Percentiles rank a stretch among this genome's conserved stretches.
These are phyloP conservation scores for Triplophysa bombifrons DNA, from an alignment of 2,797 vertebrate species.

Conservation along the genomic window DNA sequence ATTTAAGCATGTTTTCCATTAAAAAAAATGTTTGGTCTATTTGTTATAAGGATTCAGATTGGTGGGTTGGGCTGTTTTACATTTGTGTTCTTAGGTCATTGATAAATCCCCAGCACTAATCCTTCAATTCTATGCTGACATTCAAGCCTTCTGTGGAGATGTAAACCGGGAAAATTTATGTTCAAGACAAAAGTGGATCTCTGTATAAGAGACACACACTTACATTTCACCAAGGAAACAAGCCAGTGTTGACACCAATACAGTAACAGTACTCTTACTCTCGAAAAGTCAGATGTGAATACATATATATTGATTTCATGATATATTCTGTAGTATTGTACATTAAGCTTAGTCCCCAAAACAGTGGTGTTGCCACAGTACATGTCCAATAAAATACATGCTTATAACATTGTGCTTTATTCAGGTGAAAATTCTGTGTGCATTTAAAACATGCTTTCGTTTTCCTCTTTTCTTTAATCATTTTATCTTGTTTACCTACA, in stretches of 20 bases:
- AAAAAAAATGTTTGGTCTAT: not conserved
- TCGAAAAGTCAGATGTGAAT: not conserved
- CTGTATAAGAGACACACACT: not conserved
- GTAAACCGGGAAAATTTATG: not conserved
- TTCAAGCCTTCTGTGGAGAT: constrained; percentile 17
- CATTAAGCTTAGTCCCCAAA: not conserved
- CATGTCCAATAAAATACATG: no score
- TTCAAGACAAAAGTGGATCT: constrained; percentile 7
- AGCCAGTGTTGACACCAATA: constrained; percentile 20
- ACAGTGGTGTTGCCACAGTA: not conserved
- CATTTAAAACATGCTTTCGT: not conserved
- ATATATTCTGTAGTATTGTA: not conserved
- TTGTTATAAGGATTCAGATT: not conserved
- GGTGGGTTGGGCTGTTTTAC: constrained; percentile 1
- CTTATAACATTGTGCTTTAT: not conserved
- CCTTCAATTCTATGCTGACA: constrained; percentile 21
- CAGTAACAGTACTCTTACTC: not conserved
- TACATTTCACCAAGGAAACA: constrained; percentile 12
- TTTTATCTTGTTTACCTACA: not conserved
- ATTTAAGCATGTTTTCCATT: not conserved
- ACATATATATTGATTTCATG: not conserved
- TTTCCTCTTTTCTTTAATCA: not conserved
- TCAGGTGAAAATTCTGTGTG: no score
- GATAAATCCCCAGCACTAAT: constrained; percentile 14
- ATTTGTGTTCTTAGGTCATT: not conserved